Percentiles rank a stretch among this genome's conserved stretches.
Evolutionary conservation across 2,113 vertebrate species (phyloP).

Genomic region (Atherinomorus stipes): DNA sequence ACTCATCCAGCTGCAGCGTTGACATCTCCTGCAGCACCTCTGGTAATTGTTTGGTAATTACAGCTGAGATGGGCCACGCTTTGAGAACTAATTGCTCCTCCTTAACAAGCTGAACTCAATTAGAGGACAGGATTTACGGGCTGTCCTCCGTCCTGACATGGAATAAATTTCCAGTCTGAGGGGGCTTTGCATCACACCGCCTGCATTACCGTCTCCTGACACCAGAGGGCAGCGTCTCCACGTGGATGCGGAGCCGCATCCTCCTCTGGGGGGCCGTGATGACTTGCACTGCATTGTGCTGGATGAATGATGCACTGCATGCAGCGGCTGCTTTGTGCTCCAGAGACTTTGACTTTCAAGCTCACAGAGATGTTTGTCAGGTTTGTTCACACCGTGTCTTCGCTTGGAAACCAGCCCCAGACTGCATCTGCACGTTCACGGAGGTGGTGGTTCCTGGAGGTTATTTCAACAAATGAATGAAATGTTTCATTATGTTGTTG

Average conservation of each 20-base stretch:
- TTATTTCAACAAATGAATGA: background rate
- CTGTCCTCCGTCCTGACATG: slow-evolving; percentile 60
- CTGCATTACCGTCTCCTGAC: slow-evolving; percentile 19
- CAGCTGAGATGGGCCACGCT: slow-evolving; percentile 36
- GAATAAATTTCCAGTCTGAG: slow-evolving; percentile 25
- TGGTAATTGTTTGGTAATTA: slow-evolving; percentile 71
- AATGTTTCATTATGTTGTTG: background rate
- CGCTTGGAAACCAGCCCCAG: background rate
- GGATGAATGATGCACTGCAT: slow-evolving; percentile 51
- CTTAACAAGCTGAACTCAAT: slow-evolving; percentile 71
- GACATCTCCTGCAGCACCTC: slow-evolving; percentile 35
- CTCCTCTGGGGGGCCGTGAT: slow-evolving; percentile 40
- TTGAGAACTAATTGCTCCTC: slow-evolving; percentile 67
- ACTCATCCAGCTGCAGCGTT: slow-evolving; percentile 44
- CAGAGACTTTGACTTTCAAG: slow-evolving; percentile 46
- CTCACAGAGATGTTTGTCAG: background rate
- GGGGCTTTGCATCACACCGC: background rate
- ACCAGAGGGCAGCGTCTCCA: slow-evolving; percentile 67
- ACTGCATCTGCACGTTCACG: background rate
- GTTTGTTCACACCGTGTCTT: background rate
- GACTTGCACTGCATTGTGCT: slow-evolving; percentile 50
- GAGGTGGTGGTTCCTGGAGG: background rate
- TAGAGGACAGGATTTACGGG: slow-evolving; percentile 58
- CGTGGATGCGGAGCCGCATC: background rate
- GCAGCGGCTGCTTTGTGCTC: background rate